phyloP scores from a whole-genome alignment of 2,797 vertebrate species.

The Sebastes vulpes region DNA sequence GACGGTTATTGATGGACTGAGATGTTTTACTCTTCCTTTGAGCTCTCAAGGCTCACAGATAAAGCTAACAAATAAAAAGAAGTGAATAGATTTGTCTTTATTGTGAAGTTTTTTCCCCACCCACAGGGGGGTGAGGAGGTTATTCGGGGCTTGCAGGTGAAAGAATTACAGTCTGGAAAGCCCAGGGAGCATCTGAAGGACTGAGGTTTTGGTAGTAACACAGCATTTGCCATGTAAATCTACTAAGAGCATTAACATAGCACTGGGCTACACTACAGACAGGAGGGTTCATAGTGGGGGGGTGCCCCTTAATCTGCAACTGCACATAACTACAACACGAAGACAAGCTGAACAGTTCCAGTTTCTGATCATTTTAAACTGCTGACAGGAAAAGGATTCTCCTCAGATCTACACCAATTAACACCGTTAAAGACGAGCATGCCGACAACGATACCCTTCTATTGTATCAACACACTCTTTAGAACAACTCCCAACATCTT shows the following conservation, averaged over 20 bases:
- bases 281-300: background rate
- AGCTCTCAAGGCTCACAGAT: background rate
- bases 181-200: conserved; percentile 9
- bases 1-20: background rate
- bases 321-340: background rate
- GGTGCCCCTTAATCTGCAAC: conserved; percentile 4
- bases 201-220: background rate
- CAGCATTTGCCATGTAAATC: conserved; percentile 40
- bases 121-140: background rate
- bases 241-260: conserved; percentile 67
- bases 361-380: background rate
- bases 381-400: background rate
- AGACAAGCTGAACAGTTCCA: background rate
- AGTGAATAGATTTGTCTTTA: background rate
- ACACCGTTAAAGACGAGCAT: background rate
- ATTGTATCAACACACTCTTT: background rate
- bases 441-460: background rate
- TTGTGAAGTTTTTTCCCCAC: background rate
- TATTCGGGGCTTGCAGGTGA: background rate
- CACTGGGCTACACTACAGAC: conserved; percentile 20
- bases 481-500: background rate
- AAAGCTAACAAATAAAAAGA: background rate
- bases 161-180: background rate
- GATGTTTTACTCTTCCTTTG: background rate
- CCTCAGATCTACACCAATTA: background rate